Evolutionary conservation across 1,140 invertebrate species (phyloP).

Genomic region (Pygmarrhopalites habei): DNA sequence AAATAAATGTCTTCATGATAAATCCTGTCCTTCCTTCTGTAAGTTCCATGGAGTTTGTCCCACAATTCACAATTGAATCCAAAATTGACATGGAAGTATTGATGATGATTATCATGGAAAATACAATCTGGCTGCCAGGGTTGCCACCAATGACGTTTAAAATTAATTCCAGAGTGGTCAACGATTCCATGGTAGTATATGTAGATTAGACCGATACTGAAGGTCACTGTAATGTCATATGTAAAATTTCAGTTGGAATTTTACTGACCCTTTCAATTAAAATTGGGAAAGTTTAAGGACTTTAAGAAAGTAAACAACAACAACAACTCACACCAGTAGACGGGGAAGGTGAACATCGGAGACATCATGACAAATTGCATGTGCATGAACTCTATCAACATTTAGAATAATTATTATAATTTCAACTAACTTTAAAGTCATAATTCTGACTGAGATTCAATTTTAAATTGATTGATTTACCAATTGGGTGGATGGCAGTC

Average conservation of each 20-base stretch:
- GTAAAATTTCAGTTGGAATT: too few relatives aligned
- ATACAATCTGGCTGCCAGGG: conserved; percentile 67
- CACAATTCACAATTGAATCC: conserved; percentile 57
- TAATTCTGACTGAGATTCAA: not conserved
- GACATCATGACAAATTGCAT: conserved; percentile 48
- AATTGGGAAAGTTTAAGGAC: too few relatives aligned
- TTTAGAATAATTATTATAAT: too few relatives aligned
- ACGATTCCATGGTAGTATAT: conserved; percentile 67
- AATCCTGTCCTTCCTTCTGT: conserved; percentile 54
- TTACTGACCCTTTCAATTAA: too few relatives aligned
- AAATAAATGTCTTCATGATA: conserved; percentile 62
- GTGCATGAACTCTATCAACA: conserved; percentile 53
- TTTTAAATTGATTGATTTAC: too few relatives aligned
- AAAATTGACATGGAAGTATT: conserved; percentile 70
- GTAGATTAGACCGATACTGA: conserved; percentile 53
- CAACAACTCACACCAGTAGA: conserved; percentile 59
- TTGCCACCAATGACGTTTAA: conserved; percentile 62
- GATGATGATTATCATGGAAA: conserved; percentile 70
- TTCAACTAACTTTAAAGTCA: not conserved
- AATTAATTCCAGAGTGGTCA: conserved; percentile 66
- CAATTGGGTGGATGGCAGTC: conserved; percentile 63
- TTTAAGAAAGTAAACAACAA: too few relatives aligned
- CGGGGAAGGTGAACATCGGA: conserved; percentile 49
- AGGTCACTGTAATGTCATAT: conserved; percentile 49
- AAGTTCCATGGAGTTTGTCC: conserved; percentile 55